These are phyloP conservation scores for Helarctos malayanus DNA, from an alignment of 2,797 vertebrate genomes.

Conservation along the genomic window DNA sequence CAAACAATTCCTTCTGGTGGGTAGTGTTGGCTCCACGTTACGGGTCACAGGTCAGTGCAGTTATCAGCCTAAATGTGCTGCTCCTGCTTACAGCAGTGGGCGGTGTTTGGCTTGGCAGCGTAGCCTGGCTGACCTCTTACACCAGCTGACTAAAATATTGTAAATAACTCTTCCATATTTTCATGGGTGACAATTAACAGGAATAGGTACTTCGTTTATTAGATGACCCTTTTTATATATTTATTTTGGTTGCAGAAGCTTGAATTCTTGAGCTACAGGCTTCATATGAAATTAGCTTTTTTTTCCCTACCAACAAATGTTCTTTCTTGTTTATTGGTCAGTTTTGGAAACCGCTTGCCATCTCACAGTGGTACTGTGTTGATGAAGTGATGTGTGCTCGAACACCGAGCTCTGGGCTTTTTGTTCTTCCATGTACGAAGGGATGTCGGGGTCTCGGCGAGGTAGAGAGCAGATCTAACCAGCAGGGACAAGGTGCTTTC, in stretches of 20 bases:
- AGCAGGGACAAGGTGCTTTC: background rate
- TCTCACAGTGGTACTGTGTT: background rate
- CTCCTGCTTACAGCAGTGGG: background rate
- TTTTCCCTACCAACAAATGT: background rate
- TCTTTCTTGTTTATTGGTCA: constrained; percentile 67
- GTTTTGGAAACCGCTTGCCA: constrained; percentile 65
- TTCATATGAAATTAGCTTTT: constrained; percentile 60
- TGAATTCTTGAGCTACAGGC: constrained; percentile 65
- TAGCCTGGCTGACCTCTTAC: background rate
- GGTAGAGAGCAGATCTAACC: constrained; percentile 19
- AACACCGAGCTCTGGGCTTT: constrained; percentile 70
- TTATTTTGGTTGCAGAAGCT: constrained; percentile 55
- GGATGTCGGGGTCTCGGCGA: constrained; percentile 25
- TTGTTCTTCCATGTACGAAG: constrained; percentile 49
- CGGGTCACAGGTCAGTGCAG: background rate
- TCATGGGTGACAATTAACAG: background rate
- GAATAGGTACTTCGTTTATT: background rate
- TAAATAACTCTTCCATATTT: background rate
- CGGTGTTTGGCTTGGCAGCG: background rate
- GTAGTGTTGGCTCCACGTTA: background rate
- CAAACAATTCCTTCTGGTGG: background rate
- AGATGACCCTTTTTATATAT: constrained; percentile 5
- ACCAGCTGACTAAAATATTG: background rate
- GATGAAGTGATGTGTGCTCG: constrained; percentile 47
- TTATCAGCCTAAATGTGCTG: background rate